Conservation (phyloP, 2,888 invertebrate genomes). For the Halictus ligatus region DNA sequence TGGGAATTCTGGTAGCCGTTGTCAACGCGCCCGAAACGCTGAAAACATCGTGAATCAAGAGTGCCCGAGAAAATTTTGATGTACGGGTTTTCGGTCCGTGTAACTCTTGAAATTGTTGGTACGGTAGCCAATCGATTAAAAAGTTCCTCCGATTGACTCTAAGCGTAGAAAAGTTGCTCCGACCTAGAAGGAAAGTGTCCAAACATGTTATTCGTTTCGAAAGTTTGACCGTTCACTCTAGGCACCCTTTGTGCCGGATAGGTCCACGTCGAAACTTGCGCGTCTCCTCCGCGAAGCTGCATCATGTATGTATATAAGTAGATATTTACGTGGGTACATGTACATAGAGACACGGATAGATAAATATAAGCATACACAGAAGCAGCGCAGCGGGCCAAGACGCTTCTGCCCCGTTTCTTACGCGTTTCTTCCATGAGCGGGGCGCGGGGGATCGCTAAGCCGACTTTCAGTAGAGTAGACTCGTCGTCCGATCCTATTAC, state of each 20-base stretch:
- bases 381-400: not conserved
- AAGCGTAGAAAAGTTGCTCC: not conserved
- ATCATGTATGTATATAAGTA: not conserved
- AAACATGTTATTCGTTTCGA: not conserved
- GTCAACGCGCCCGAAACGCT: no score
- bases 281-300: not conserved
- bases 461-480: slow-evolving; percentile 31
- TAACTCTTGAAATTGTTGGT: not conserved
- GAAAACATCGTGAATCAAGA: no score
- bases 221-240: not conserved
- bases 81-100: not conserved
- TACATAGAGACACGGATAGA: not conserved
- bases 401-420: not conserved
- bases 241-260: not conserved
- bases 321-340: not conserved
- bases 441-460: slow-evolving; percentile 17
- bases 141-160: not conserved
- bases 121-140: not conserved
- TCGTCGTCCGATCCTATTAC: slow-evolving; percentile 49
- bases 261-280: not conserved
- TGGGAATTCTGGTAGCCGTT: no score
- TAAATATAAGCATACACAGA: not conserved
- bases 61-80: not conserved
- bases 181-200: slow-evolving; percentile 2
- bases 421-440: not conserved